Base-by-base conservation (phyloP, 2,113 vertebrate species). In the Sminthopsis crassicaudata region DNA sequence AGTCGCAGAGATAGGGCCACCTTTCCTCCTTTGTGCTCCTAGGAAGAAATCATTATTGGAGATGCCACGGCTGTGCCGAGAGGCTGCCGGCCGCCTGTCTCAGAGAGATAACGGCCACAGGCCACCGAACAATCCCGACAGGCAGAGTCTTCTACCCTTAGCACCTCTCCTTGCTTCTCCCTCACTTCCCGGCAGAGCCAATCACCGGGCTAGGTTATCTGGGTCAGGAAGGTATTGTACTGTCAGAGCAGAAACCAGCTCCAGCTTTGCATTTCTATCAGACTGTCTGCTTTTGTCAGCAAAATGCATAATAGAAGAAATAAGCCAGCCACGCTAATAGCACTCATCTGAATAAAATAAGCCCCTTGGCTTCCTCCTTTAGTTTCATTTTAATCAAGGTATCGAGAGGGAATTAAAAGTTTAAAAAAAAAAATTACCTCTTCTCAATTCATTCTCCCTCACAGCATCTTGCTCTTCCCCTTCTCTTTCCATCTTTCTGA, bases 341-440 rank as follows among this genome's bases (percentile, higher is more conserved):
- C 3, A 90, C 60, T 96, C 94, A 97, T 97, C 94, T 96, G 60
- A 97, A 97, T 95, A 93, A 98, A 96, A 97, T 96, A 96, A 97
- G 97, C 91, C 92, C 96, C 95, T 9, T 95, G 94, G 90, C 36
- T 97, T 93, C 95, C 90, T 91, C 92, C 36, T 51, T 96, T 96
- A 88, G 10, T 95, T 93, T 97, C 94, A 91, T 97, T 91, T 95
- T 91, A 91, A 94, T 98, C 95, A 94, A 96, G 96, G 92, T 94
- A 84, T 92, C 90, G 93, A 52, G 91, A 96, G 91, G 94, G 94
- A 96, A 96, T 96, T 95, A 92, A 93, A 92, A 95, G 94, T 92
- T 93, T 89, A 95, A 90, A 84, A 90, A 67, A 11, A 67, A 67
- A 95, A 94, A 42, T 48, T 89, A 51, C 42, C 91, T 22, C 53